Evolutionary conservation across 2,888 invertebrate genomes (phyloP).

Genomic region (Acleris literana): DNA sequence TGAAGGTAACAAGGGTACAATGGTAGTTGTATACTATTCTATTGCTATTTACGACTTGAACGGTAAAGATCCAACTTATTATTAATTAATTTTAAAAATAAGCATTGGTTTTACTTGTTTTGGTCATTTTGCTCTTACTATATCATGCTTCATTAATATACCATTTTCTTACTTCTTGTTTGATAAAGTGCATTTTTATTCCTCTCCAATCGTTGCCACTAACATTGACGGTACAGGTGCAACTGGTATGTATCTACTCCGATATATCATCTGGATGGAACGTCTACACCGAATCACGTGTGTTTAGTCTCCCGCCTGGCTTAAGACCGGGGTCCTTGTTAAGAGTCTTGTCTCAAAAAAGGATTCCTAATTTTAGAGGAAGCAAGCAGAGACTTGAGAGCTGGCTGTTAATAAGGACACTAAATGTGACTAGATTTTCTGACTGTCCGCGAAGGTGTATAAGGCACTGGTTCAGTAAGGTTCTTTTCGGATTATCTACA

Average conservation of each 20-base stretch:
- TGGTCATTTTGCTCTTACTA: neutral
- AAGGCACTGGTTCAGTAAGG: neutral
- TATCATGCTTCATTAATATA: slow-evolving; percentile 1
- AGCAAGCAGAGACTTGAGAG: neutral
- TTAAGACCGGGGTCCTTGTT: neutral
- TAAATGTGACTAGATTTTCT: neutral
- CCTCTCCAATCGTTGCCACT: slow-evolving; percentile 25
- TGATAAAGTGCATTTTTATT: slow-evolving; percentile 22
- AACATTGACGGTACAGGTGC: slow-evolving; percentile 18
- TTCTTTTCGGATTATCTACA: neutral
- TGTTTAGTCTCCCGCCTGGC: neutral
- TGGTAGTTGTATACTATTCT: too few relatives aligned
- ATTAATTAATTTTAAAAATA: too few relatives aligned
- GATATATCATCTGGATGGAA: slow-evolving; percentile 18
- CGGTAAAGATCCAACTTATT: too few relatives aligned
- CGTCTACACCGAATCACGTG: neutral
- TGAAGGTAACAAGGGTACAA: too few relatives aligned
- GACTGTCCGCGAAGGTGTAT: neutral
- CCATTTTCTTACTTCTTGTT: slow-evolving; percentile 8
- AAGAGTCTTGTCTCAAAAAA: neutral
- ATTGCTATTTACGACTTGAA: too few relatives aligned
- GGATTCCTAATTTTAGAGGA: neutral
- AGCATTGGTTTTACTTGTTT: too few relatives aligned
- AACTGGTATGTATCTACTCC: slow-evolving; percentile 33
- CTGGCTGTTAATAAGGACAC: neutral